Base-by-base conservation (phyloP, 1,140 invertebrate genomes). In the Amyelois transitella region DNA sequence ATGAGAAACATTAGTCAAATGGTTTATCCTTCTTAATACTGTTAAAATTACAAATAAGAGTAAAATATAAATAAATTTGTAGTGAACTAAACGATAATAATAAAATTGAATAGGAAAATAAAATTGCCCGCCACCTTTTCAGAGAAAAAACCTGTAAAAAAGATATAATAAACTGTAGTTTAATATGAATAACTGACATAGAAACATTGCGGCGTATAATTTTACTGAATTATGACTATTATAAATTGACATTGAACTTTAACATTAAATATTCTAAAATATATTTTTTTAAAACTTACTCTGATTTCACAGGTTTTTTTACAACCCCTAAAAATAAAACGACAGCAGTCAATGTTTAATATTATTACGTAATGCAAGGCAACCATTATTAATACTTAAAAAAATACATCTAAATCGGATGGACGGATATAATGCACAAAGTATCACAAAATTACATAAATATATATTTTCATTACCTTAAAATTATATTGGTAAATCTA, bases 401-500 rank as follows among this genome's bases (percentile, higher is more conserved):
- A 25, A 50, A 50, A 24, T 5, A 45, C 19, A 45, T 18, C 19
- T 19, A 45, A 19, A 45, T 20, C 17, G 19, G 18, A 45, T 14
- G 74, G 77, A 84, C 72, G 74, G 75, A 70, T 67, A 65, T 28
- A 66, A 69, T 73, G 60, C 32, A 72, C 62, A 56, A 66, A 75
- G 73, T 83, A 84, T 84, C 79, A 86, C 81, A 86, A 74, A 60
- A 63, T 56, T 55, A 55, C 21, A 64, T 49, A 52, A 49, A 59
- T 61, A 69, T 55, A 43, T 54, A 54, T 43, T 60, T 43, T 62
- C 56, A 50, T 18, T 22, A 17, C 43, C 43, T 48, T 48, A 48
- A n/a, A n/a, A 60, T 55, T 55, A 60, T 64, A 66, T 61, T 77
- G 63, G 65, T 72, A 70, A 60, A 64, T 49, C 22, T 60, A 53